Percentiles rank a stretch among this genome's conserved stretches.
Conservation (phyloP, 2,888 invertebrate genomes). For the Lithodes maja region DNA sequence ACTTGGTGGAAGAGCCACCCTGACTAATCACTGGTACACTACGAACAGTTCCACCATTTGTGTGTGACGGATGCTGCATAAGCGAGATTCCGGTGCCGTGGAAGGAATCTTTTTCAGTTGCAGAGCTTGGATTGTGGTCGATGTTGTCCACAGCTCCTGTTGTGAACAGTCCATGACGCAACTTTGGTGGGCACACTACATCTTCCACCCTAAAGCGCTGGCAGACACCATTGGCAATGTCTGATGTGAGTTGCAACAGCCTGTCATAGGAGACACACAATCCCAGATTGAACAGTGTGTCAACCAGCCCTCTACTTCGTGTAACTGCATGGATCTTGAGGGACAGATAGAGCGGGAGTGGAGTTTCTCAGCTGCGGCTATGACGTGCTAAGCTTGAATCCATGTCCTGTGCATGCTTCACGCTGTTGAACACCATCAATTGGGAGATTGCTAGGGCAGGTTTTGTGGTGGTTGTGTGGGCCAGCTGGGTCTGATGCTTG, state of each 20-base stretch:
- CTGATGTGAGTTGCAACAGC: not conserved
- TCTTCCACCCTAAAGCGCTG: not conserved
- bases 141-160: no score
- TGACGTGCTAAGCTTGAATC: not conserved
- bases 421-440: not conserved
- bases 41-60: not conserved
- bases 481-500: not conserved
- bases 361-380: not conserved
- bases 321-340: not conserved
- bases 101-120: not conserved
- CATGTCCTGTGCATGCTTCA: not conserved
- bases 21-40: not conserved
- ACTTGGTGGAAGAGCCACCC: not conserved
- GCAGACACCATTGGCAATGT: not conserved
- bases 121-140: no score
- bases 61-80: not conserved
- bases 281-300: not conserved
- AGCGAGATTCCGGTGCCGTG: not conserved
- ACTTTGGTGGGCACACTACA: not conserved
- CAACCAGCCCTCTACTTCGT: not conserved
- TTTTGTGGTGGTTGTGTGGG: slow-evolving; percentile 1
- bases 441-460: not conserved
- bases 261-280: not conserved
- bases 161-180: not conserved
- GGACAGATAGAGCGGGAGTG: not conserved